Conservation (phyloP, 2,888 invertebrate genomes). For the Acanthacorydalis orientalis region DNA sequence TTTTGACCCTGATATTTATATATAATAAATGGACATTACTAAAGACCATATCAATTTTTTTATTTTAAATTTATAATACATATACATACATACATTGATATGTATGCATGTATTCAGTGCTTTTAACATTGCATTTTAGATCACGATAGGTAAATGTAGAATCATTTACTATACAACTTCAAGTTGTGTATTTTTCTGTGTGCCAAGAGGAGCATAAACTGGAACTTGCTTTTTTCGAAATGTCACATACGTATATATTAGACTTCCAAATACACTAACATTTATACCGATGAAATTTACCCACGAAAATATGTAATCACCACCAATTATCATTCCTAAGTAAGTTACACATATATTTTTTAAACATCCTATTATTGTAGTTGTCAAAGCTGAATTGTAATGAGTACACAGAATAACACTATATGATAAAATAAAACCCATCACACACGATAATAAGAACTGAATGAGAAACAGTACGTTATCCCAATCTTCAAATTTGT, state of each 20-base stretch:
- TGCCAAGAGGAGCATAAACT: conserved; percentile 18
- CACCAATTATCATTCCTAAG: conserved; percentile 94
- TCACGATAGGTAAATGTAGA: neutral
- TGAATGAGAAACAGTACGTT: conserved; percentile 59
- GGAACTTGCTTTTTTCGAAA: conserved; percentile 40
- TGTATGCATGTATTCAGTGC: neutral
- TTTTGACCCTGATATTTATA: no score
- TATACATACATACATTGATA: neutral
- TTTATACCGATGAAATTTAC: conserved; percentile 93
- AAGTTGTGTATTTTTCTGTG: conserved; percentile 20
- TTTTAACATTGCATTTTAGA: neutral
- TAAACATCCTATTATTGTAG: conserved; percentile 93
- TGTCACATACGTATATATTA: conserved; percentile 75
- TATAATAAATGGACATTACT: no score
- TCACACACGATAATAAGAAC: conserved; percentile 79
- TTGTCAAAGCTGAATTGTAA: conserved; percentile 95
- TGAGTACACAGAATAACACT: conserved; percentile 91
- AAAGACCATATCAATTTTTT: neutral
- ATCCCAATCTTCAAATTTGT: conserved; percentile 54
- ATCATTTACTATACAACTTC: conserved; percentile 24
- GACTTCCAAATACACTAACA: conserved; percentile 76
- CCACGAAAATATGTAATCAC: conserved; percentile 91
- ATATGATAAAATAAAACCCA: conserved; percentile 93
- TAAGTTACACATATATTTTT: conserved; percentile 98
- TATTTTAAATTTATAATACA: neutral